Evolutionary conservation across 2,888 invertebrate species (phyloP), one percentile per base, ranked within the genome.

Genomic region (Dendrolimus pini): DNA sequence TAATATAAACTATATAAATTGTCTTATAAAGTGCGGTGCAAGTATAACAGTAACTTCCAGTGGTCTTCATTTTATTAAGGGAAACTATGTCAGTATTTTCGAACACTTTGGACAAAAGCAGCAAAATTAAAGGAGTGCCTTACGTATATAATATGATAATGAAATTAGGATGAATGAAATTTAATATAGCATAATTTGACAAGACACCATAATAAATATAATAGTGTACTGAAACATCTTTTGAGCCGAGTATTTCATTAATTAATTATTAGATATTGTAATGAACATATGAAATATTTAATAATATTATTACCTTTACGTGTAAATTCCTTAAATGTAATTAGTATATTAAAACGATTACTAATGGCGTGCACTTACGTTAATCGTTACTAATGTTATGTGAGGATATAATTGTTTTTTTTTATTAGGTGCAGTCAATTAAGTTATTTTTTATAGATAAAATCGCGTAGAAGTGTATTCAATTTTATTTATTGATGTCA

Each of bases 51-150:
- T 71, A 77, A 83, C 89, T 89, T 89, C 88, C 89, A 83, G 69
- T 77, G 74, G 89, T 89, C 89, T 89, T 89, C 88, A 80, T 84
- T 82, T 82, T 78, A 76, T 73, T 77, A 80, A 76, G 66, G 77
- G 70, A 70, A 74, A 70, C 71, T 75, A 75, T 79, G 75, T 80
- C 79, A 82, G 80, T 81, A 78, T 81, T 81, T 82, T 76, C 71
- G 77, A 82, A 72, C 80, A 78, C 79, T 87, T 88, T 86, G 81
- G 87, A 86, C 77, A 80, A 83, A 80, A 85, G 74, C 85, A 82
- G 85, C 85, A 82, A 88, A 87, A 86, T 87, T 85, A 88, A 87
- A 82, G 89, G 91, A 91, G 91, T 91, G 91, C 91, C 91, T 91
- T 91, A 91, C 86, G 87, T 91, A 90, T 84, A 81, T 85, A 88